A percentile compares a stretch with the other conserved stretches of the same genome.
Evolutionary conservation across 2,888 invertebrate species (phyloP).

Genomic region (Crematogaster levior): DNA sequence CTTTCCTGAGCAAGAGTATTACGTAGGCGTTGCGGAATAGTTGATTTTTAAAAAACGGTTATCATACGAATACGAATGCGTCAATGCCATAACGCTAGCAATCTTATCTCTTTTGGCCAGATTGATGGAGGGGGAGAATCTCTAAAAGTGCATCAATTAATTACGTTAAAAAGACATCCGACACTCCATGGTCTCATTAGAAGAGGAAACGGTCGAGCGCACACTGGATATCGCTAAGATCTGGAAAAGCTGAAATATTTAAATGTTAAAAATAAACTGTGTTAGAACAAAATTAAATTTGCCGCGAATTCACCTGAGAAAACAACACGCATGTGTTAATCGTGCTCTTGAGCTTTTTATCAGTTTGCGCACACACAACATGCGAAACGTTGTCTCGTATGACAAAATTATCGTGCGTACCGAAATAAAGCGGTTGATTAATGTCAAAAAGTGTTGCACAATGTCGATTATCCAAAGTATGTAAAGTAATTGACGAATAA

Average conservation of each 20-base stretch:
- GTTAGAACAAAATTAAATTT: constrained; percentile 11
- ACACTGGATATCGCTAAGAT: background rate
- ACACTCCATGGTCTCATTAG: background rate
- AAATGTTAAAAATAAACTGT: background rate
- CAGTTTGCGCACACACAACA: constrained; percentile 20
- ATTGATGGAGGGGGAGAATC: constrained; percentile 39
- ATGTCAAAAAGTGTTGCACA: background rate
- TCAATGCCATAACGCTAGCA: constrained; percentile 40
- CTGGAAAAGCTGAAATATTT: too few relatives aligned
- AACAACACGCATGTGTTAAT: constrained; percentile 57
- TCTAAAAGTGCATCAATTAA: constrained; percentile 63
- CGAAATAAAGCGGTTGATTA: constrained; percentile 34
- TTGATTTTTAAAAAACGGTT: constrained; percentile 39
- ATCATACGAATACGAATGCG: constrained; percentile 22
- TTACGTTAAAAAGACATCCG: constrained; percentile 28
- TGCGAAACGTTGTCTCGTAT: background rate
- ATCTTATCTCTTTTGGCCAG: constrained; percentile 60
- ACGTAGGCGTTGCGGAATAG: constrained; percentile 33
- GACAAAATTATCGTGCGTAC: constrained; percentile 41
- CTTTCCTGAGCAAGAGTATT: background rate
- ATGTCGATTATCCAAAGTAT: constrained; percentile 21
- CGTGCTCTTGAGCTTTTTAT: constrained; percentile 29
- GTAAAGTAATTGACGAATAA: constrained; percentile 40
- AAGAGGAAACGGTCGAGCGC: background rate
- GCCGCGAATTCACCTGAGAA: constrained; percentile 55